Percentiles rank a stretch among this genome's conserved stretches.
These are phyloP conservation scores for Cheilosia soror DNA, from an alignment of 2,888 invertebrate genomes.

Conservation along the genomic window DNA sequence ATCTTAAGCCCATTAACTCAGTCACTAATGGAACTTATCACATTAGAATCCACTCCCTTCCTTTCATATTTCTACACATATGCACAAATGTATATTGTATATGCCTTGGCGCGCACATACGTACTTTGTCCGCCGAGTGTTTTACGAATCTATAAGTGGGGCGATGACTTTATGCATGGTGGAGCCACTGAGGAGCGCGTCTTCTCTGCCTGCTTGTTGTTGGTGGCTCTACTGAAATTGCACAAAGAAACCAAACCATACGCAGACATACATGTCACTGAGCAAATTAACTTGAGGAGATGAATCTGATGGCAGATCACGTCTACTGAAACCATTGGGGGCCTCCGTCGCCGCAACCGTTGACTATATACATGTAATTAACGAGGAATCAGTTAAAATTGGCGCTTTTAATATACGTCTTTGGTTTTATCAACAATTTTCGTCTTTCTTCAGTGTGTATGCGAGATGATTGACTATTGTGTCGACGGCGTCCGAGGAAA, in stretches of 20 bases:
- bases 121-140: conserved; percentile 53
- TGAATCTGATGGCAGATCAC: conserved; percentile 57
- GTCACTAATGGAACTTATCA: conserved; percentile 84
- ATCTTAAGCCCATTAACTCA: conserved; percentile 82
- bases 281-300: conserved; percentile 50
- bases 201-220: background rate
- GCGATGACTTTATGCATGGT: conserved; percentile 59
- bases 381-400: conserved; percentile 67
- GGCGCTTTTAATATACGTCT: conserved; percentile 43
- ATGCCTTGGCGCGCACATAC: background rate
- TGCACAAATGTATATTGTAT: background rate
- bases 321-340: conserved; percentile 31
- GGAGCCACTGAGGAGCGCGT: conserved; percentile 4
- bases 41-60: conserved; percentile 75
- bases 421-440: background rate
- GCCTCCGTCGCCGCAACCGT: conserved; percentile 5
- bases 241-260: conserved; percentile 4
- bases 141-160: conserved; percentile 62
- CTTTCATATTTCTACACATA: conserved; percentile 63
- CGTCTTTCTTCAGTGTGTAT: background rate
- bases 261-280: conserved; percentile 17
- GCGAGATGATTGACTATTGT: conserved; percentile 48
- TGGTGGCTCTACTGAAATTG: conserved; percentile 29
- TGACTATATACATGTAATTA: conserved; percentile 42
- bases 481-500: background rate